Conservation (phyloP, 1,140 invertebrate species). For the Drosophila nannoptera region DNA sequence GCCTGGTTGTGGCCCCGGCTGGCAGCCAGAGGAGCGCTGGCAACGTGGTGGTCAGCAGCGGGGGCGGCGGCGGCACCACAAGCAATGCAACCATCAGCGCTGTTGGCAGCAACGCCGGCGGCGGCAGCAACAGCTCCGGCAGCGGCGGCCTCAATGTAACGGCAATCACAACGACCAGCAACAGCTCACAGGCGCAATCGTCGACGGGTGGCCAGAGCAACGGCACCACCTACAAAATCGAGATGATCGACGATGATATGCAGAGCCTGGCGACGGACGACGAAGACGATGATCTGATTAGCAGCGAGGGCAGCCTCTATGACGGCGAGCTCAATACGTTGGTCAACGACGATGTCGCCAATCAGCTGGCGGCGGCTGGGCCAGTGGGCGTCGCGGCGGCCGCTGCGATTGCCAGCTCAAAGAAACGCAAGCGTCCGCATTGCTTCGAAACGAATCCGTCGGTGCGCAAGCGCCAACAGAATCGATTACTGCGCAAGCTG, state of each 20-base stretch:
- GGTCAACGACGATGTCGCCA: conserved; percentile 95
- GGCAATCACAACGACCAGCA: conserved; percentile 65
- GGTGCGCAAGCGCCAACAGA: conserved; percentile 96
- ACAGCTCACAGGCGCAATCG: conserved; percentile 41
- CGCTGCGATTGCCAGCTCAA: conserved; percentile 96
- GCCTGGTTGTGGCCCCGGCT: conserved; percentile 63
- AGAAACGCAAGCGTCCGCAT: conserved; percentile 96
- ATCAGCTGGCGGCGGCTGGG: conserved; percentile 96
- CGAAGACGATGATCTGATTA: conserved; percentile 88
- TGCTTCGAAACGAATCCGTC: conserved; percentile 99
- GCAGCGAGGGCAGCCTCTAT: conserved; percentile 85
- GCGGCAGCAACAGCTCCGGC: conserved; percentile 33
- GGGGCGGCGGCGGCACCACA: conserved; percentile 15
- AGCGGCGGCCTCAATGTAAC: conserved; percentile 74
- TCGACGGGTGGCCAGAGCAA: conserved; percentile 52
- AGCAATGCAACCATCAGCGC: too few relatives aligned
- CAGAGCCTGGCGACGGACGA: conserved; percentile 86
- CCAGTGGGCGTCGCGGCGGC: conserved; percentile 97
- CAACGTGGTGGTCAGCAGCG: conserved; percentile 50
- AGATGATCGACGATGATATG: conserved; percentile 82
- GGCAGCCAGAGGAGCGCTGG: conserved; percentile 52
- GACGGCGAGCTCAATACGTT: conserved; percentile 88
- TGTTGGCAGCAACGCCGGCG: too few relatives aligned
- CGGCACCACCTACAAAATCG: conserved; percentile 78
- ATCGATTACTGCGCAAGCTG: conserved; percentile 92